A percentile compares a stretch with the other conserved stretches of the same genome.
Conservation (phyloP, 2,888 invertebrate genomes). For the Leucophenga montana region DNA sequence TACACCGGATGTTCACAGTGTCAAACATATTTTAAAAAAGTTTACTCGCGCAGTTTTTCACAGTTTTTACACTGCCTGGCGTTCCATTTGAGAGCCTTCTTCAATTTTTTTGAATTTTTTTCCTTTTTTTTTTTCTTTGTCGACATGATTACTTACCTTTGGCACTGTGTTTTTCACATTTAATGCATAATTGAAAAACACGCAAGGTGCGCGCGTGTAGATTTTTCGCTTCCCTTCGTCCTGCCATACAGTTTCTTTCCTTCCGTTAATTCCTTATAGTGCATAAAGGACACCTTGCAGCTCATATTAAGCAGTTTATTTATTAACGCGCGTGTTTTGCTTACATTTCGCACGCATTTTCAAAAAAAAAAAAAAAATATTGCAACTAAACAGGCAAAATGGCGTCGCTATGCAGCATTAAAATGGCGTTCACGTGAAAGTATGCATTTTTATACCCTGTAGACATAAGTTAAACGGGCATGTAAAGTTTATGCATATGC, state of each 20-base stretch:
- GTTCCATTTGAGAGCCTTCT: no score
- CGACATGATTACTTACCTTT: not conserved
- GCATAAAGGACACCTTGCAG: no score
- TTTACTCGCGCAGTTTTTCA: conserved; percentile 12
- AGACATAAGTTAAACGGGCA: no score
- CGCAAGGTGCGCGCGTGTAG: conserved; percentile 47
- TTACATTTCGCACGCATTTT: not conserved
- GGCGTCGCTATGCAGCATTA: not conserved
- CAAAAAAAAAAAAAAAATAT: not conserved
- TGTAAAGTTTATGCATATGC: no score
- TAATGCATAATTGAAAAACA: conserved; percentile 66
- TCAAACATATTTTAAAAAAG: conserved; percentile 46
- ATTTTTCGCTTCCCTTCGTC: no score
- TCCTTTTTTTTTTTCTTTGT: not conserved
- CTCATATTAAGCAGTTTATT: no score
- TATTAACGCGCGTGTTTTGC: no score
- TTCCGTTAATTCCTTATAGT: no score
- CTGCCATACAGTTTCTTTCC: no score
- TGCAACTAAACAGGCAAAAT: not conserved
- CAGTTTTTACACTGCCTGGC: not conserved
- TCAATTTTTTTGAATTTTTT: not conserved
- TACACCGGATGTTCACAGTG: conserved; percentile 64
- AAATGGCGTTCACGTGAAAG: not conserved
- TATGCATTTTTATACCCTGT: not conserved
- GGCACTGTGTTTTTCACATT: not conserved